These are phyloP conservation scores for Macrosteles quadrilineatus DNA, from an alignment of 1,140 invertebrate species.

Conservation along the genomic window DNA sequence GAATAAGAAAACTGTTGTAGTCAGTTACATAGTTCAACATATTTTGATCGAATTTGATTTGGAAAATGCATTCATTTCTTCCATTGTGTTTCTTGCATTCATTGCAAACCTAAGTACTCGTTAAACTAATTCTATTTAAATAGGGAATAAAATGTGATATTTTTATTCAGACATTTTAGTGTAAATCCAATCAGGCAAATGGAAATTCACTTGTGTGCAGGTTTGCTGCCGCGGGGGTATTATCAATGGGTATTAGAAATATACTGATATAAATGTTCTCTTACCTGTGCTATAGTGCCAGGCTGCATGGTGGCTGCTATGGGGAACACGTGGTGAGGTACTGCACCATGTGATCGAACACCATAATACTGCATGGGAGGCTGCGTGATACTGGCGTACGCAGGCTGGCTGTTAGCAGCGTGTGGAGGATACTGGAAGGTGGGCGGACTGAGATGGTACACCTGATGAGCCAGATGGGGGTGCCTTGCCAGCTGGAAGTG, in stretches of 20 bases:
- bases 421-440: conserved; percentile 41
- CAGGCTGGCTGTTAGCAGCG: conserved; percentile 31
- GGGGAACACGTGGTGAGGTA: conserved; percentile 38
- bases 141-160: too few relatives aligned
- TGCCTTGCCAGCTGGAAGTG: conserved; percentile 24
- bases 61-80: too few relatives aligned
- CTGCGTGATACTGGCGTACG: conserved; percentile 31
- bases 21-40: too few relatives aligned
- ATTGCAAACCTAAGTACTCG: too few relatives aligned
- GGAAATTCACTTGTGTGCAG: too few relatives aligned
- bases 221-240: neutral
- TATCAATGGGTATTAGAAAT: neutral
- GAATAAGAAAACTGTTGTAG: too few relatives aligned
- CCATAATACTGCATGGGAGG: conserved; percentile 36
- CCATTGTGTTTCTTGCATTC: too few relatives aligned
- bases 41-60: too few relatives aligned
- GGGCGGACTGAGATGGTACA: conserved; percentile 54
- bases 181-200: too few relatives aligned
- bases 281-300: conserved; percentile 26
- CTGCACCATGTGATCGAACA: conserved; percentile 19
- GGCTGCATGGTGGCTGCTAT: conserved; percentile 36
- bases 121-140: too few relatives aligned
- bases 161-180: too few relatives aligned
- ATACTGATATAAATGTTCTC: neutral
- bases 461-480: conserved; percentile 34